Evolutionary conservation across 2,797 vertebrate genomes (phyloP), one percentile per base, ranked within the genome.

Genomic region (Fistularia commersonii): DNA sequence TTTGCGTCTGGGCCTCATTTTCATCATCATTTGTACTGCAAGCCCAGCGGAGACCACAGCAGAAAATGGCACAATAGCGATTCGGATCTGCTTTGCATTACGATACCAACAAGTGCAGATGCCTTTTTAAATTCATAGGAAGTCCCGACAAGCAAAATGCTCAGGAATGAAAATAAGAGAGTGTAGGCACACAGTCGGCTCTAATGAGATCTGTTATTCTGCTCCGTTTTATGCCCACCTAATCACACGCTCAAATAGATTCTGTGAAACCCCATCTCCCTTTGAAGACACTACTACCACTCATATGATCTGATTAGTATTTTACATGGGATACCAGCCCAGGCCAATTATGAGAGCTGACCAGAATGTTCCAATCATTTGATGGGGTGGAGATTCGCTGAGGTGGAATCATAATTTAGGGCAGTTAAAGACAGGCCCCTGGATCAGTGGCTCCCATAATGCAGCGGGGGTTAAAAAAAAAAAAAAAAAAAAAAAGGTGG

Each of bases 291-390:
- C 69, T 64, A 74, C 69, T 55, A 72, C 64, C 71, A 68, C 77
- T 81, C 73, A 65, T 85, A 64, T 83, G 82, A 83, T 84, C 82
- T 81, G 74, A 80, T 85, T 81, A 79, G 74, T 72, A 66, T 83
- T 88, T 81, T 79, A 80, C 78, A 77, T 83, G 72, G 78, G 76
- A 80, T 75, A 64, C 66, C 70, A 72, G 67, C 65, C 69, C 45
- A 36, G 69, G 73, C 71, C 70, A 82, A 73, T 82, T 80, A 84
- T 80, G 71, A 76, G 73, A 70, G 66, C 78, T 74, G 70, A 77
- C 77, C 74, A 79, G 76, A 80, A 84, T 72, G 75, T 86, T 85
- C 83, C 82, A 78, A 74, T 80, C 77, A 70, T 82, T 83, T 80
- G 73, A 74, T 54, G 74, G 64, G 79, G 67, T 57, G 69, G 66